Conservation (phyloP, 2,888 invertebrate genomes). For the Erannis defoliaria region DNA sequence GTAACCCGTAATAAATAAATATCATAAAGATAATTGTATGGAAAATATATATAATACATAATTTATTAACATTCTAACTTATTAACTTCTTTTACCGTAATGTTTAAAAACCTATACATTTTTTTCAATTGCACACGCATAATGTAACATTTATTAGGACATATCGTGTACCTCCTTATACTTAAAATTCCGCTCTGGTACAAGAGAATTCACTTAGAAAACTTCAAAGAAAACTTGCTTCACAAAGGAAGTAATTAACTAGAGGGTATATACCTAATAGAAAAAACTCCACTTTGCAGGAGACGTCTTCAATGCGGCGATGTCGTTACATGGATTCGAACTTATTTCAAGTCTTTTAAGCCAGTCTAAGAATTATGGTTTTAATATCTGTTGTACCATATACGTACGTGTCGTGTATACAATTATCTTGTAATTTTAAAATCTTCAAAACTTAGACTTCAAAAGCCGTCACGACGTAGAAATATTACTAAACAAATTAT, state of each 20-base stretch:
- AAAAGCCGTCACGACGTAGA: constrained; percentile 15
- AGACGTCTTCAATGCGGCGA: constrained; percentile 10
- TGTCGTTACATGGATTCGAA: constrained; percentile 1
- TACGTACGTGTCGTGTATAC: no score
- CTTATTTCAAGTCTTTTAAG: constrained; percentile 3
- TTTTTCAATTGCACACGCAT: constrained; percentile 17
- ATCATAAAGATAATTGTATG: neutral
- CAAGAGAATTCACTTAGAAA: constrained; percentile 63
- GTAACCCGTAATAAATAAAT: neutral
- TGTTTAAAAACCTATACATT: neutral
- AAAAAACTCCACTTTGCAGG: constrained; percentile 26
- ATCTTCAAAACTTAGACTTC: no score
- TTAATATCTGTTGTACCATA: constrained; percentile 1
- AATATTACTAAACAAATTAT: constrained; percentile 25
- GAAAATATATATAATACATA: neutral
- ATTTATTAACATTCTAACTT: neutral
- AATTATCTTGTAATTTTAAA: constrained; percentile 11
- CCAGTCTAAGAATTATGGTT: neutral
- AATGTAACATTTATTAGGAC: constrained; percentile 49
- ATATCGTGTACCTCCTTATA: constrained; percentile 50
- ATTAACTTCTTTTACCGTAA: neutral
- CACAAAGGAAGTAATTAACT: constrained; percentile 44
- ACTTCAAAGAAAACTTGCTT: constrained; percentile 47
- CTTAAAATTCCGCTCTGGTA: constrained; percentile 46
- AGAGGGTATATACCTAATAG: constrained; percentile 20